A percentile compares a stretch with the other conserved stretches of the same genome.
phyloP scores from a whole-genome alignment of 1,140 invertebrate genomes.

The Ostrea denselamellosa region DNA sequence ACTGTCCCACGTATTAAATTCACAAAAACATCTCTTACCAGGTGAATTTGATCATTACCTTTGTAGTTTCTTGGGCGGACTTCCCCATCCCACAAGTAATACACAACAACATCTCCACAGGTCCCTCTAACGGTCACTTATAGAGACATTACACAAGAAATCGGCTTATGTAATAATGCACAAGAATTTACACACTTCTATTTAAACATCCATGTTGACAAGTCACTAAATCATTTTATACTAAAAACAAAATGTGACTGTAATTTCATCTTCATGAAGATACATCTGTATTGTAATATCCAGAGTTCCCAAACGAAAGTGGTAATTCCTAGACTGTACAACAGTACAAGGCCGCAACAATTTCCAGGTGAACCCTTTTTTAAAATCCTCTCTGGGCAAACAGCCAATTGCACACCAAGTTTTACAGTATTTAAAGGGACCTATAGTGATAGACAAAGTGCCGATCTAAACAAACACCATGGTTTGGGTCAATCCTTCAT shows the following conservation, averaged over 20 bases:
- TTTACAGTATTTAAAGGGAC: slow-evolving; percentile 12
- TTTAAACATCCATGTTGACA: not conserved
- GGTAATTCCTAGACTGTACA: not conserved
- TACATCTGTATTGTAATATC: not conserved
- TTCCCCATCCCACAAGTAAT: not conserved
- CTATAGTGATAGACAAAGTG: not conserved
- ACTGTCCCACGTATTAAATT: not conserved
- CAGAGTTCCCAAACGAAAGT: not conserved
- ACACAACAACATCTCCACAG: slow-evolving; percentile 11
- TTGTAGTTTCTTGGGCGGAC: not conserved
- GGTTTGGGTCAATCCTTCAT: not conserved
- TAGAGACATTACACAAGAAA: not conserved
- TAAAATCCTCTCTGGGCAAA: slow-evolving; percentile 21
- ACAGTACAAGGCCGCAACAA: not conserved
- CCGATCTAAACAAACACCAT: not conserved
- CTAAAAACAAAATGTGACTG: not conserved
- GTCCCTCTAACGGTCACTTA: not conserved
- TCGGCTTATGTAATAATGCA: not conserved
- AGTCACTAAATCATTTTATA: not conserved
- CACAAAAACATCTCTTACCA: not conserved
- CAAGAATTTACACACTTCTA: not conserved
- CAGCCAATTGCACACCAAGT: not conserved
- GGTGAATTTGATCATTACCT: not conserved
- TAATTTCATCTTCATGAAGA: not conserved
- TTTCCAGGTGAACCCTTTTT: slow-evolving; percentile 3